Conservation (phyloP, 2,113 vertebrate species). For the Sprattus sprattus region DNA sequence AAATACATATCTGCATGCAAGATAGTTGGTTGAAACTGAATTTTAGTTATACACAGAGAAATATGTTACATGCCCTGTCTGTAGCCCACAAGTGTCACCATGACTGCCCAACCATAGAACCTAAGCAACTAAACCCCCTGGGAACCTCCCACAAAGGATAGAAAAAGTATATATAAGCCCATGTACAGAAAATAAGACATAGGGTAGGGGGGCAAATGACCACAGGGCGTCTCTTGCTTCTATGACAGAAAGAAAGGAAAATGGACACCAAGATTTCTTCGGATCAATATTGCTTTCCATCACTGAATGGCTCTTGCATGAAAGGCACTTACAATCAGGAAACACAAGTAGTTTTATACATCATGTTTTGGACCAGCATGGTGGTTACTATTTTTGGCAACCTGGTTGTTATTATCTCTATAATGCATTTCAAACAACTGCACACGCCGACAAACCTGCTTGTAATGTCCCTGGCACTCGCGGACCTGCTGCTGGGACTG, state of each 20-base stretch:
- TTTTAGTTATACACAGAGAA: no score
- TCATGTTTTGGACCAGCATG: conserved; percentile 49
- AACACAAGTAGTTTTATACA: conserved; percentile 46
- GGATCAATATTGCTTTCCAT: conserved; percentile 57
- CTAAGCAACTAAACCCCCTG: background rate
- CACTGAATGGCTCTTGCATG: conserved; percentile 61
- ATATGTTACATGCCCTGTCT: no score
- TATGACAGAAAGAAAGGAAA: background rate
- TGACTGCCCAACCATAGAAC: no score
- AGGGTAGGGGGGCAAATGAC: background rate
- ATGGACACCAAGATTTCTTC: background rate
- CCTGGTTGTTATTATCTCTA: conserved; percentile 56
- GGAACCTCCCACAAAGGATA: background rate
- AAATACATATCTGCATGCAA: background rate
- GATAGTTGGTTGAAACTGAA: background rate
- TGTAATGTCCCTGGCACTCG: conserved; percentile 59
- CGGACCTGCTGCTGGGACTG: conserved; percentile 56
- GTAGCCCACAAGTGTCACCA: no score
- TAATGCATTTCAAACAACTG: conserved; percentile 59
- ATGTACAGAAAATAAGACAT: background rate
- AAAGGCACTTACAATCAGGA: conserved; percentile 47
- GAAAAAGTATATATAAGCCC: background rate
- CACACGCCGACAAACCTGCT: conserved; percentile 63
- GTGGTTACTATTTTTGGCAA: conserved; percentile 58
- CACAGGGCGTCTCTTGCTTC: background rate